Conservation (phyloP, 2,797 vertebrate genomes). For the Oreochromis mossambicus region DNA sequence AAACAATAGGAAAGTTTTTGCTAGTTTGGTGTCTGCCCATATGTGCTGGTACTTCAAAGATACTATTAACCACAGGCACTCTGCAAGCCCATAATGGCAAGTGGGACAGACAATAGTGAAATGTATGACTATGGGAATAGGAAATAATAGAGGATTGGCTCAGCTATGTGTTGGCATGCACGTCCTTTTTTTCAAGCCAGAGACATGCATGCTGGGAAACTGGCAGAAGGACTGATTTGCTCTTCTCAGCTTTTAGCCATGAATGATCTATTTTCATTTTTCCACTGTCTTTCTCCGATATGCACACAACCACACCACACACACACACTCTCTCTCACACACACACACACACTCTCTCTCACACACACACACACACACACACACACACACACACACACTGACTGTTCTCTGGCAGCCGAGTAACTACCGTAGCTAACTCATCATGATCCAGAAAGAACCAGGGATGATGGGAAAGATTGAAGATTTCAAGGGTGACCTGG, state of each 20-base stretch:
- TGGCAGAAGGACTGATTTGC: conserved; percentile 42
- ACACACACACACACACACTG: not conserved
- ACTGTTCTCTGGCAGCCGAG: not conserved
- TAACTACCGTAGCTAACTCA: conserved; percentile 10
- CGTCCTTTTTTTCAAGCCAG: conserved; percentile 32
- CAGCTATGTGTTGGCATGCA: conserved; percentile 29
- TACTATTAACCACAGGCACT: conserved; percentile 32
- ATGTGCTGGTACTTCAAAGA: conserved; percentile 44
- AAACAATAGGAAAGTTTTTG: conserved; percentile 58
- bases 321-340: not conserved
- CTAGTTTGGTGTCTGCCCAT: conserved; percentile 18
- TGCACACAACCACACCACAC: not conserved
- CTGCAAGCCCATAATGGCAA: conserved; percentile 26
- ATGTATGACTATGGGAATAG: conserved; percentile 38
- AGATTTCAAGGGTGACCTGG: conserved; percentile 23
- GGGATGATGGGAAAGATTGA: conserved; percentile 37
- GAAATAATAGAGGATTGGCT: conserved; percentile 52
- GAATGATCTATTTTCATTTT: conserved; percentile 63
- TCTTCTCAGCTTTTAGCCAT: conserved; percentile 49
- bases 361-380: not conserved
- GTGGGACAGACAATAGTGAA: conserved; percentile 38
- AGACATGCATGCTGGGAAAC: conserved; percentile 49
- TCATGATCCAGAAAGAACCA: conserved; percentile 35
- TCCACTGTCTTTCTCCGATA: conserved; percentile 4
- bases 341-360: not conserved